Evolutionary conservation across 2,888 invertebrate genomes (phyloP), one percentile per base, ranked within the genome.

Genomic region (Galeruca laticollis): DNA sequence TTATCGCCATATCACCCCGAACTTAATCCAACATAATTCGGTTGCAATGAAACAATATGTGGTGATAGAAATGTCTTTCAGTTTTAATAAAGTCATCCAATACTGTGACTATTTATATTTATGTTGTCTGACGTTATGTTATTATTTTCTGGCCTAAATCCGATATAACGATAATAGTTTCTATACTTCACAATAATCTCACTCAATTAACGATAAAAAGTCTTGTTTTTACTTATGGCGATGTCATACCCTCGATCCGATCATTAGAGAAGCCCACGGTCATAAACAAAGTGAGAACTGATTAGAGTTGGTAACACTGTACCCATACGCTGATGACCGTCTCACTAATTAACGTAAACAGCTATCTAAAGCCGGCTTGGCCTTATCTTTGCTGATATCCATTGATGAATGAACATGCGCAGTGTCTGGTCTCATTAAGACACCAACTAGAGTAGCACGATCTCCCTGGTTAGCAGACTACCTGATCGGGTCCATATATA

Each of bases 351-450:
- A 79, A 77, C 79, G 78, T 79, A 72, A 70, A 67, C 70, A 70
- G 71, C 76, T 78, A 77, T 78, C 76, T 75, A 60, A 52, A 68
- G 67, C 60, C 70, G 77, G 75, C 76, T 76, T 76, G 20, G 61
- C 67, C 75, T 79, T 80, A 80, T 80, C 80, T 75, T 70, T 63
- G 47, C 60, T 74, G 80, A 79, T 80, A 80, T 80, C 80, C 73
- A 77, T 79, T 84, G 84, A 84, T 84, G 82, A 82, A 84, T 84
- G 82, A 81, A 82, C 82, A 82, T 83, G 82, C 83, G 83, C 83
- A 80, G 79, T 79, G 63, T 66, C 79, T 78, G 82, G 79, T 81
- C 83, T 84, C 84, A 84, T 84, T 84, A 84, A 84, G 84, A 84
- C 84, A 82, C 84, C 82, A 82, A 77, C 59, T 15, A 51, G 59